Base-by-base conservation (phyloP, 2,797 vertebrate genomes). In the Poeciliopsis paucimaculata region DNA sequence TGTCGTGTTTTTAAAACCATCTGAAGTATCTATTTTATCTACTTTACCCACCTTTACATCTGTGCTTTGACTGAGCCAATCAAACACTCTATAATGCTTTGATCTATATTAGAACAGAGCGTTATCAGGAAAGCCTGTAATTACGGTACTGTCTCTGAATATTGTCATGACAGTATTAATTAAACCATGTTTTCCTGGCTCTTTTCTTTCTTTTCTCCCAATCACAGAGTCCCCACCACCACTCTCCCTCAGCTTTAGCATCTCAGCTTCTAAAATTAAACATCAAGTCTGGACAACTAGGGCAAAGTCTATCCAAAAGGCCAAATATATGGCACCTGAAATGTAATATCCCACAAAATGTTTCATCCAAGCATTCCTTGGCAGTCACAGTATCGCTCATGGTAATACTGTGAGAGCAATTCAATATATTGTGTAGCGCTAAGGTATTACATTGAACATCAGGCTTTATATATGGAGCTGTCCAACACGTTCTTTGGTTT, bases 241-340 rank as follows among this genome's bases (percentile, higher is more conserved):
- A 41, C 20, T 68, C 64, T 23, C 10, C 31, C 3, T 43, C 20
- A 43, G 36, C 36, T 43, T 70, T 70, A 70, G 36, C 66, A 66
- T 66, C 62, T 39, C 8, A 12, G 36, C 36, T 68, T 68, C 64
- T 71, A 71, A 71, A 70, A 71, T 45, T 71, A 71, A 15, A 45
- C 41, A 71, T 28, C 39, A 71, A 15, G 26, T 71, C 41, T n/a
- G 5, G 68, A 13, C 68, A 71, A 43, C 41, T n/a, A 71, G 26
- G 68, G 11, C 41, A 45, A 71, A 71, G 68, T 71, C 39, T 45
- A 15, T 43, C 26, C 26, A 71, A 71, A 71, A 45, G 41, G 64
- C 64, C 64, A 71, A n/a, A n/a, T 45, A n/a, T 71, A n/a, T 71
- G 20, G 68, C 68, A n/a, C 41, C 43, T 71, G 68, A 71, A 71